These are phyloP conservation scores for Eriocheir sinensis DNA, from an alignment of 1,140 invertebrate genomes.

Conservation along the genomic window DNA sequence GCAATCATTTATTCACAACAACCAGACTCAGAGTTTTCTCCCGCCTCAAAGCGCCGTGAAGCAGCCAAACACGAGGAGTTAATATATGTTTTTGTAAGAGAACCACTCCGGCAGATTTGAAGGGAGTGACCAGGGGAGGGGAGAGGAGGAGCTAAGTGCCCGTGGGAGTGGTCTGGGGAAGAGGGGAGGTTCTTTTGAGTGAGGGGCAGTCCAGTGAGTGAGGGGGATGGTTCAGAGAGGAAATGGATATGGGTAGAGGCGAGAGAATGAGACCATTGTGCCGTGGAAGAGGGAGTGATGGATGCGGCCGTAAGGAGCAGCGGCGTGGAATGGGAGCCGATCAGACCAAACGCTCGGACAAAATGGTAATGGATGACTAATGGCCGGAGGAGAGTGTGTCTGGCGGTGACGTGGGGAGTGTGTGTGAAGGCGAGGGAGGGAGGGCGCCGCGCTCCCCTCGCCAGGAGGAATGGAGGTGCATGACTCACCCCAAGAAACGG, in stretches of 20 bases:
- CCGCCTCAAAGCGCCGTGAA: too few species aligned
- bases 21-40: too few species aligned
- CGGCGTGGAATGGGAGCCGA: not conserved
- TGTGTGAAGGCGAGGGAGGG: not conserved
- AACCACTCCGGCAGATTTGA: not conserved
- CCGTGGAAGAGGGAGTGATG: not conserved
- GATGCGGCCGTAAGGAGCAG: not conserved
- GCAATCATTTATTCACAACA: too few species aligned
- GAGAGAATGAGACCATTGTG: not conserved
- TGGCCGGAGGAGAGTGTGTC: not conserved
- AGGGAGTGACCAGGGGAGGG: constrained; percentile 30
- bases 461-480: not conserved
- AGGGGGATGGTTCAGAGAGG: not conserved
- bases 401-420: not conserved
- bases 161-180: not conserved
- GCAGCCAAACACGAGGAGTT: too few species aligned
- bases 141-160: not conserved
- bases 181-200: constrained; percentile 40
- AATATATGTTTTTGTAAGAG: not conserved
- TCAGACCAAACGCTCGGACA: not conserved
- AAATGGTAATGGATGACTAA: constrained; percentile 8
- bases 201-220: not conserved
- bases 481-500: not conserved
- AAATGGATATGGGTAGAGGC: not conserved
- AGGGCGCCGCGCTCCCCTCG: not conserved